Percentiles rank a stretch among this genome's conserved stretches.
These are phyloP conservation scores for Dunckerocampus dactyliophorus DNA, from an alignment of 2,113 vertebrate species.

Conservation along the genomic window DNA sequence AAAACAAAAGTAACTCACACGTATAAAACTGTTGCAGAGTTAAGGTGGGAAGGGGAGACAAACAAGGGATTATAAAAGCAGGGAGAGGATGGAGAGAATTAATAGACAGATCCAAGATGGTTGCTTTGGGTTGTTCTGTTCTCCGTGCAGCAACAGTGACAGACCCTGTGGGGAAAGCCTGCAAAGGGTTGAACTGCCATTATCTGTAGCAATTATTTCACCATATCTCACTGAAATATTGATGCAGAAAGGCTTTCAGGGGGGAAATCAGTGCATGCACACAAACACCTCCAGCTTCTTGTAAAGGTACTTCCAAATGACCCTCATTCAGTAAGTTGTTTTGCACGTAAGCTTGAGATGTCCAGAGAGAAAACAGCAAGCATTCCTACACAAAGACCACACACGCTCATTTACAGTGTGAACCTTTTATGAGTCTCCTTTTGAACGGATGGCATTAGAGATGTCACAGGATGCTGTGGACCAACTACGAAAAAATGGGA, in stretches of 20 bases:
- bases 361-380: slow-evolving; percentile 2
- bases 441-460: slow-evolving; percentile 52
- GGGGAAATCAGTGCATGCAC: slow-evolving; percentile 5
- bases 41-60: slow-evolving; percentile 19
- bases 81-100: slow-evolving; percentile 22
- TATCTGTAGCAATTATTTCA: slow-evolving; percentile 55
- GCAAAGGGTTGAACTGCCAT: slow-evolving; percentile 35
- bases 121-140: slow-evolving; percentile 28
- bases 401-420: slow-evolving; percentile 20
- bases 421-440: slow-evolving; percentile 60
- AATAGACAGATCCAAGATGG: slow-evolving; percentile 39
- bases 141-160: slow-evolving; percentile 38
- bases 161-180: slow-evolving; percentile 25
- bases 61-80: slow-evolving; percentile 15
- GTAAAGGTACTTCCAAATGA: slow-evolving; percentile 22
- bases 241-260: slow-evolving; percentile 21
- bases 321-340: neutral
- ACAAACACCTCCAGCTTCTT: slow-evolving; percentile 18
- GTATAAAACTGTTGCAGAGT: slow-evolving; percentile 18
- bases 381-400: slow-evolving; percentile 32
- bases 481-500: slow-evolving; percentile 38
- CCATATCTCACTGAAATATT: slow-evolving; percentile 28
- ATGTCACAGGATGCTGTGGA: slow-evolving; percentile 32
- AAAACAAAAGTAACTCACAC: slow-evolving; percentile 9
- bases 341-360: slow-evolving; percentile 10